Evolutionary conservation across 1,140 invertebrate species (phyloP).

Genomic region (Leptinotarsa defecta): DNA sequence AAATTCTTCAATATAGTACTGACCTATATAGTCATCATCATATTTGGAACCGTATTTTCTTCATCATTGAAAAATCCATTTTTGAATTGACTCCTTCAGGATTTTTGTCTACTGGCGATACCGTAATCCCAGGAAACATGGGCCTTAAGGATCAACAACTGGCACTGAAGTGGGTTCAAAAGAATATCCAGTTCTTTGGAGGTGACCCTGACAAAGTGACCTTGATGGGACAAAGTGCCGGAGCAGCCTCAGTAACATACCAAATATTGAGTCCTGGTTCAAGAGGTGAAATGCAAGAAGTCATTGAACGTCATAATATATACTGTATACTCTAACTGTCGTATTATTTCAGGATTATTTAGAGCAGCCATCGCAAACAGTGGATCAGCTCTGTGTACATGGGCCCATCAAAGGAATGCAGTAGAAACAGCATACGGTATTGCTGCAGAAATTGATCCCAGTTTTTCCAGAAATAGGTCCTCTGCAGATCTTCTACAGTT

Average conservation of each 20-base stretch:
- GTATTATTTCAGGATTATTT: conserved; percentile 12
- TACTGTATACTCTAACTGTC: too few relatives aligned
- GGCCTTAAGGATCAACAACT: conserved; percentile 46
- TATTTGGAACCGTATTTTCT: too few relatives aligned
- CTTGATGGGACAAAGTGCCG: conserved; percentile 63
- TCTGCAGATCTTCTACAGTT: conserved; percentile 15
- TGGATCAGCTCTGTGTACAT: conserved; percentile 31
- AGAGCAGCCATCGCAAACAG: conserved; percentile 29
- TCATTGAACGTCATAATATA: too few relatives aligned
- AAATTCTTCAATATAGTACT: neutral
- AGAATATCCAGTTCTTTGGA: conserved; percentile 43
- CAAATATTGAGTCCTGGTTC: conserved; percentile 61
- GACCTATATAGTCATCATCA: too few relatives aligned
- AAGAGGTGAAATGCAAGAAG: conserved; percentile 38
- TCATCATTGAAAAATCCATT: neutral
- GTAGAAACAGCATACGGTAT: conserved; percentile 15
- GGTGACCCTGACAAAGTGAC: conserved; percentile 57
- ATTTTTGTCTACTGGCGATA: conserved; percentile 25
- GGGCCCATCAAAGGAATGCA: conserved; percentile 21
- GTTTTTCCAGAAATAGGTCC: conserved; percentile 3
- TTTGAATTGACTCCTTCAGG: neutral
- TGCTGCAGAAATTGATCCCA: conserved; percentile 13
- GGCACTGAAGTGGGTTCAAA: conserved; percentile 44
- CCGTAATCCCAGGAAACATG: conserved; percentile 39
- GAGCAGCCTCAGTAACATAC: conserved; percentile 58